Conservation (phyloP, 2,797 vertebrate genomes). For the Alectoris magna region DNA sequence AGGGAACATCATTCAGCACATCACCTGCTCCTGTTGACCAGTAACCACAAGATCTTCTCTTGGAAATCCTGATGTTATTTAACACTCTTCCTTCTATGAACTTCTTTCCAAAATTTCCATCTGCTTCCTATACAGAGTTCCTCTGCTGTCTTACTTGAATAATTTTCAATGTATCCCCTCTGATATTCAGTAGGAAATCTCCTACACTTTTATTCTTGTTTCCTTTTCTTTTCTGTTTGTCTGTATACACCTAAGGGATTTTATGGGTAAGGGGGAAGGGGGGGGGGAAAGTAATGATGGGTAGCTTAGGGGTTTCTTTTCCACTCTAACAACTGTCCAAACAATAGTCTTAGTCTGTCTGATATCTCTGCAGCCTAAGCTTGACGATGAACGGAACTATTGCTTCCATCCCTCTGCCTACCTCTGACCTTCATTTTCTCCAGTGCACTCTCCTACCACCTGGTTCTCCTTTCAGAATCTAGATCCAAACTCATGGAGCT, state of each 20-base stretch:
- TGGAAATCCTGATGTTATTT: neutral
- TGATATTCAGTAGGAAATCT: neutral
- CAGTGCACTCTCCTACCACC: neutral
- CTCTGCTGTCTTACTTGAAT: neutral
- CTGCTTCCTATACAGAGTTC: neutral
- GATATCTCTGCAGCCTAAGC: neutral
- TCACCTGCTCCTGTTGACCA: neutral
- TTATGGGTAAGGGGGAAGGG: neutral
- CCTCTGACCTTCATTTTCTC: neutral
- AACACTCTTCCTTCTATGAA: neutral
- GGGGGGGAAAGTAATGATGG: fast-evolving
- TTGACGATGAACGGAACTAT: neutral
- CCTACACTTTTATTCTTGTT: neutral
- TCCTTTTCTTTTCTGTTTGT: neutral
- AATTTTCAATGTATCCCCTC: neutral
- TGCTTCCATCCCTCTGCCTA: neutral
- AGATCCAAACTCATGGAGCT: neutral
- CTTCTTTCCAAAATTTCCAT: neutral
- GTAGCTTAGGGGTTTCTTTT: neutral
- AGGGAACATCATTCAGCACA: neutral
- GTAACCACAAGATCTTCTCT: neutral
- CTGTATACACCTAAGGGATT: neutral
- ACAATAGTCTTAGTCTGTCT: neutral
- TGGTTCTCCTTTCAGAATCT: neutral
- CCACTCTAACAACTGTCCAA: neutral